Evolutionary conservation across 2,888 invertebrate genomes (phyloP).

Genomic region (Dorcus hopei): DNA sequence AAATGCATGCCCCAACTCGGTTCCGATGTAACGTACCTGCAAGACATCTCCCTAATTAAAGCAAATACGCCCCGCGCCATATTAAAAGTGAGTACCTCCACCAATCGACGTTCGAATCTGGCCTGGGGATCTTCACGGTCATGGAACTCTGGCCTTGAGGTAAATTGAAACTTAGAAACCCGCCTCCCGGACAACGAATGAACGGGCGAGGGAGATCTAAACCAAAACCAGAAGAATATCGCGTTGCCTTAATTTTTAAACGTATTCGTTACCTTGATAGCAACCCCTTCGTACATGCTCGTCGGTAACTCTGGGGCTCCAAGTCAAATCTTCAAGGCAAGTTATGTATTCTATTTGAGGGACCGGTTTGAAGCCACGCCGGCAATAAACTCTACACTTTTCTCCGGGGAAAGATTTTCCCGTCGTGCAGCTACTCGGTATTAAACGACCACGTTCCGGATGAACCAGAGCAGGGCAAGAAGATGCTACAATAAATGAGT

Average conservation of each 20-base stretch:
- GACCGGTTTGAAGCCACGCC: slow-evolving; percentile 48
- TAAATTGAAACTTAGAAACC: slow-evolving; percentile 57
- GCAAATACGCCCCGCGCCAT: background rate
- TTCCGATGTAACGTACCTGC: slow-evolving; percentile 57
- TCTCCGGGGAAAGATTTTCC: slow-evolving; percentile 51
- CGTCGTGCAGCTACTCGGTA: slow-evolving; percentile 53
- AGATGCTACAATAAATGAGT: slow-evolving; percentile 39
- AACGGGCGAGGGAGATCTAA: slow-evolving; percentile 52
- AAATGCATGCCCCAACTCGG: slow-evolving; percentile 63
- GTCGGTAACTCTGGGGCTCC: slow-evolving; percentile 32
- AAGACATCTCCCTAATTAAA: slow-evolving; percentile 20
- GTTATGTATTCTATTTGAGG: slow-evolving; percentile 28
- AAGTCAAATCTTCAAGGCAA: slow-evolving; percentile 35
- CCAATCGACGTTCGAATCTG: slow-evolving; percentile 66
- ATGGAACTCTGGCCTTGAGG: slow-evolving; percentile 50
- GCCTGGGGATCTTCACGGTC: slow-evolving; percentile 53
- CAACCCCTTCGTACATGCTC: slow-evolving; percentile 31
- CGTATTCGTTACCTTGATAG: slow-evolving; percentile 29
- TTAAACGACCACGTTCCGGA: slow-evolving; percentile 53
- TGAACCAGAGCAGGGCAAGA: slow-evolving; percentile 51
- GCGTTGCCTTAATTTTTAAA: too few relatives aligned
- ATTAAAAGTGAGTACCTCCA: slow-evolving; percentile 46
- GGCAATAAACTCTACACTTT: slow-evolving; percentile 52
- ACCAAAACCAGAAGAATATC: slow-evolving; percentile 6
- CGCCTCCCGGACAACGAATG: slow-evolving; percentile 59